Evolutionary conservation across 2,797 vertebrate genomes (phyloP), one percentile per base, ranked within the genome.

Genomic region (Chaetodon trifasciatus): DNA sequence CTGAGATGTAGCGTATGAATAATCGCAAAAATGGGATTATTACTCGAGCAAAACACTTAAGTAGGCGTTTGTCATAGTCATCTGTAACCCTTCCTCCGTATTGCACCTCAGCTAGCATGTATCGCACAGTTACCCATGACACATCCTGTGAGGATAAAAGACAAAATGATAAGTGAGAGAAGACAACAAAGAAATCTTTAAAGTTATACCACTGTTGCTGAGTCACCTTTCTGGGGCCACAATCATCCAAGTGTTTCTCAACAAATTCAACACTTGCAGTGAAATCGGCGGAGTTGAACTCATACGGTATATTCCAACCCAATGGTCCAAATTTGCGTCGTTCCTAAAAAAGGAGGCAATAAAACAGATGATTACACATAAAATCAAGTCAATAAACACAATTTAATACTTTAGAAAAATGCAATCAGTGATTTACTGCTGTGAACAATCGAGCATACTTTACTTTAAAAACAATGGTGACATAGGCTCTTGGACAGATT

Each of bases 301-400:
- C 96, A 0, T 97, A 97, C 0, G 95, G 96, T 84, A 96, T 97
- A 85, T 97, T 97, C 96, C 96, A 97, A 35, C 96, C 96, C 73
- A 97, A 55, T 0, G 95, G 96, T 6, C 96, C 96, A 56, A 96
- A 97, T 87, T 97, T 97, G 16, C 95, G 80, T 40, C 96, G 94
- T 87, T 97, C 96, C 91, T 97, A 91, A 55, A 93, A 81, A 72
- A 49, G 11, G 3, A 64, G 74, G 13, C 15, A 64, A 78, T 19
- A 19, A 37, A 56, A 76, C 24, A 58, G 37, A 52, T 21, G 3
- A 46, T 56, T 47, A 65, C 2, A 60, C 8, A 42, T 39, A 58
- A 37, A 66, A 56, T 63, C 5, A 49, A 52, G 11, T 8, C 5
- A 50, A 6, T 65, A 24, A 42, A 3, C 5, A 50, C 58, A 3